Evolutionary conservation across 2,888 invertebrate species (phyloP).

Genomic region (Troglohyphantes excavatus): DNA sequence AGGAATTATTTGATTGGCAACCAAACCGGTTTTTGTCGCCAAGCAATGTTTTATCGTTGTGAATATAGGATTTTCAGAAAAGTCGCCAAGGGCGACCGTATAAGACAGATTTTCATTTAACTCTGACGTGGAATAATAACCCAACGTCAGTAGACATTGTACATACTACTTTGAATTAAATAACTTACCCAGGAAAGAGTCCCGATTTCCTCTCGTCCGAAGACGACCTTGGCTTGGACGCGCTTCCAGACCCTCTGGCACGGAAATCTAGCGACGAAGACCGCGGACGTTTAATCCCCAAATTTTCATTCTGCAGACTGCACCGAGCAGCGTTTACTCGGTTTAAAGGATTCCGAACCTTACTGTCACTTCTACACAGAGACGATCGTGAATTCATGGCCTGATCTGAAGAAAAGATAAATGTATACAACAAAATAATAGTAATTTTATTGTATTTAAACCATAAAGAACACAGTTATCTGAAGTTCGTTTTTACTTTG

Average conservation of each 20-base stretch:
- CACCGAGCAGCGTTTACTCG: not conserved
- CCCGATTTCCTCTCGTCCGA: slow-evolving; percentile 48
- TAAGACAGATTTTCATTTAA: not conserved
- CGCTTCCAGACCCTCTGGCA: slow-evolving; percentile 14
- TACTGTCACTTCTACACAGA: slow-evolving; percentile 6
- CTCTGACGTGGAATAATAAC: too few species aligned
- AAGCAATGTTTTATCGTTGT: too few species aligned
- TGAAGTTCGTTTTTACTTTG: too few species aligned
- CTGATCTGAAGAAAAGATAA: too few species aligned
- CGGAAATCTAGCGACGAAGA: slow-evolving; percentile 21
- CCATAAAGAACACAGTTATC: too few species aligned
- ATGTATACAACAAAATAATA: too few species aligned
- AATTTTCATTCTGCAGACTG: slow-evolving; percentile 30
- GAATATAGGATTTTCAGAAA: too few species aligned
- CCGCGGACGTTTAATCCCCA: not conserved
- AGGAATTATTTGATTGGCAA: too few species aligned
- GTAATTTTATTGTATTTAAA: too few species aligned
- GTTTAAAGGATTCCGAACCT: not conserved
- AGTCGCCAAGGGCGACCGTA: too few species aligned
- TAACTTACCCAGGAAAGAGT: slow-evolving; percentile 9
- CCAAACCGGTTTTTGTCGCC: too few species aligned
- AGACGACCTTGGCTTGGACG: not conserved
- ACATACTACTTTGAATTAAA: not conserved
- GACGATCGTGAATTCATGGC: not conserved
- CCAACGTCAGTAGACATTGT: too few species aligned